phyloP scores from a whole-genome alignment of 1,140 invertebrate genomes.

The Neelides sp. region DNA sequence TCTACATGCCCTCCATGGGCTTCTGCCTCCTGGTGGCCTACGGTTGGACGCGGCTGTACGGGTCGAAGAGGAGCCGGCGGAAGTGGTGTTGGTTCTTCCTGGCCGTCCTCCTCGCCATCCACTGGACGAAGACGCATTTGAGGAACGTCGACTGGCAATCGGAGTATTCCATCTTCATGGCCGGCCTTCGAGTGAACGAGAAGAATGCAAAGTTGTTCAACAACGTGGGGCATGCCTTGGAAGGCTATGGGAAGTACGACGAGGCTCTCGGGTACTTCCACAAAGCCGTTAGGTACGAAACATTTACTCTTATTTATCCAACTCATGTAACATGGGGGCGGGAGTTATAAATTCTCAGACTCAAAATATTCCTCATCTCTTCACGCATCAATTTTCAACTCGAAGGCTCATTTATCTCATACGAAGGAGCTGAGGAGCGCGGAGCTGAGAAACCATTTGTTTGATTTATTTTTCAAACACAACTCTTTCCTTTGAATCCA shows the following conservation, averaged over 20 bases:
- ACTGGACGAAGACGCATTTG: conserved; percentile 65
- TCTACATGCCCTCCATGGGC: conserved; percentile 96
- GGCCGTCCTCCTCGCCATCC: conserved; percentile 54
- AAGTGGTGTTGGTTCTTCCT: conserved; percentile 45
- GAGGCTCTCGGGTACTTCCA: conserved; percentile 84
- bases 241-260: conserved; percentile 64
- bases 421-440: too few species aligned
- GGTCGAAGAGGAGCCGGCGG: conserved; percentile 33
- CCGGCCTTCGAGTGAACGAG: conserved; percentile 76
- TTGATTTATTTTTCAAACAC: too few species aligned
- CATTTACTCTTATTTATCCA: background rate
- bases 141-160: conserved; percentile 85
- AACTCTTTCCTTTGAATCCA: too few species aligned
- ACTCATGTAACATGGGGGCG: background rate
- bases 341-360: too few species aligned
- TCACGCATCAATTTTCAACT: too few species aligned
- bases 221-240: conserved; percentile 89
- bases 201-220: conserved; percentile 92
- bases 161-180: conserved; percentile 85
- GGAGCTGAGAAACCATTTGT: too few species aligned
- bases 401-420: too few species aligned
- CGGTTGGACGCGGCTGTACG: conserved; percentile 43
- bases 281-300: conserved; percentile 58
- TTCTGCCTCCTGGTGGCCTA: conserved; percentile 86
- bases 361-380: too few species aligned